Evolutionary conservation across 2,113 vertebrate species (phyloP).

Genomic region (Nicator chloris): DNA sequence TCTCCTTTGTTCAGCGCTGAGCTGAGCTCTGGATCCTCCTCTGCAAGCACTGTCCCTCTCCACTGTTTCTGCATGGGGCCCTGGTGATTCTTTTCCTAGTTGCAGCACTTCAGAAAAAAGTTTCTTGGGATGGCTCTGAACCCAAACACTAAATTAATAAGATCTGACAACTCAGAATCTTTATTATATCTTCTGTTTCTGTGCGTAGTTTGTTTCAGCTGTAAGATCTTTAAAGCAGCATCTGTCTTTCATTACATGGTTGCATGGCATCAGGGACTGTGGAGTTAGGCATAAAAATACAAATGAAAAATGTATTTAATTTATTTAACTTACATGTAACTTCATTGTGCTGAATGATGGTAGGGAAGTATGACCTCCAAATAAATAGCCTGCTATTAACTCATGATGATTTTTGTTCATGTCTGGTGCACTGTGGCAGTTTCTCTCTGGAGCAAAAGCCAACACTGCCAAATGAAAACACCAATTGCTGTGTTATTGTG

Average conservation of each 20-base stretch:
- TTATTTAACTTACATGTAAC: slow-evolving; percentile 19
- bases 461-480: neutral
- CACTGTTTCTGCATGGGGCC: neutral
- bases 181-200: neutral
- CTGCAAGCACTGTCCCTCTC: neutral
- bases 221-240: neutral
- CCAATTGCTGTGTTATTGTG: neutral
- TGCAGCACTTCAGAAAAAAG: neutral
- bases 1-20: accelerated
- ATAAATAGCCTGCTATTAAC: slow-evolving; percentile 6
- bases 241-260: slow-evolving; percentile 40
- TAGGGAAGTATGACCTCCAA: neutral
- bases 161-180: neutral
- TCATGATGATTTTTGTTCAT: neutral
- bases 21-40: neutral
- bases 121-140: neutral
- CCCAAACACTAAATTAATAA: neutral
- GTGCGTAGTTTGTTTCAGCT: neutral
- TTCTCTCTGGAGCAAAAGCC: neutral
- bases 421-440: neutral
- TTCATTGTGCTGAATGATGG: neutral
- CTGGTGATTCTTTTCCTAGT: neutral
- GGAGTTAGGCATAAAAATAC: neutral
- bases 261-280: neutral
- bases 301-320: slow-evolving; percentile 1